Percentiles rank a stretch among this genome's conserved stretches.
These are phyloP conservation scores for Cryptocephalus primarius DNA, from an alignment of 2,888 invertebrate species.

Conservation along the genomic window DNA sequence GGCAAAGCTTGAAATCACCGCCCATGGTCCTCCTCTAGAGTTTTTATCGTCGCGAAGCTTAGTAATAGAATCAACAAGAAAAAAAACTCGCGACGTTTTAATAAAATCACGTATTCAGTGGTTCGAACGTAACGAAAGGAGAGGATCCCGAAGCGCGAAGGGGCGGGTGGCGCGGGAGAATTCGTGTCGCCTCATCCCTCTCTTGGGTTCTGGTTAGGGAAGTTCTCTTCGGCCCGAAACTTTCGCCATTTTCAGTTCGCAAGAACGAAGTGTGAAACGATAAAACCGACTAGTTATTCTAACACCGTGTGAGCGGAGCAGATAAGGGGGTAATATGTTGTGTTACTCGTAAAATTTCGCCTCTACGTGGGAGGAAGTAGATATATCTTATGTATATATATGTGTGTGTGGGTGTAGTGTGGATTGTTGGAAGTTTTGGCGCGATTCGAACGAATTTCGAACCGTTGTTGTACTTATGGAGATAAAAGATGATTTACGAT, in stretches of 20 bases:
- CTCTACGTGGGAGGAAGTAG: not conserved
- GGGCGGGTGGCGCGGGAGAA: not conserved
- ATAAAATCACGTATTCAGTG: slow-evolving; percentile 19
- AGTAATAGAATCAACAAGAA: slow-evolving; percentile 9
- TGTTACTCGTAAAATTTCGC: not conserved
- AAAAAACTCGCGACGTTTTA: slow-evolving; percentile 11
- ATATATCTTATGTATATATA: too few relatives aligned
- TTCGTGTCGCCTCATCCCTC: not conserved
- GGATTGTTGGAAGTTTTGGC: too few relatives aligned
- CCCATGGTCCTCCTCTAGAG: too few relatives aligned
- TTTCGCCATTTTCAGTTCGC: slow-evolving; percentile 34
- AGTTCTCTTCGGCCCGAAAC: slow-evolving; percentile 21
- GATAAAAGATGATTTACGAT: too few relatives aligned
- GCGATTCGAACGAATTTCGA: too few relatives aligned
- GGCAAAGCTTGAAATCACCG: too few relatives aligned
- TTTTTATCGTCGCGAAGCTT: not conserved
- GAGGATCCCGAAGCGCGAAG: slow-evolving; percentile 8
- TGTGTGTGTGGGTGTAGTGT: too few relatives aligned
- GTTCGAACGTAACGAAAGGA: slow-evolving; percentile 12
- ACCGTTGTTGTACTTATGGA: too few relatives aligned
- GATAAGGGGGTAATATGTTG: slow-evolving; percentile 2
- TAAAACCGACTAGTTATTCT: slow-evolving; percentile 31
- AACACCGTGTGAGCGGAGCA: not conserved
- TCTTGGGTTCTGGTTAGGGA: not conserved
- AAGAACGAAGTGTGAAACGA: slow-evolving; percentile 34